These are phyloP conservation scores for Cryptotermes secundus DNA, from an alignment of 1,140 invertebrate genomes.

Conservation along the genomic window DNA sequence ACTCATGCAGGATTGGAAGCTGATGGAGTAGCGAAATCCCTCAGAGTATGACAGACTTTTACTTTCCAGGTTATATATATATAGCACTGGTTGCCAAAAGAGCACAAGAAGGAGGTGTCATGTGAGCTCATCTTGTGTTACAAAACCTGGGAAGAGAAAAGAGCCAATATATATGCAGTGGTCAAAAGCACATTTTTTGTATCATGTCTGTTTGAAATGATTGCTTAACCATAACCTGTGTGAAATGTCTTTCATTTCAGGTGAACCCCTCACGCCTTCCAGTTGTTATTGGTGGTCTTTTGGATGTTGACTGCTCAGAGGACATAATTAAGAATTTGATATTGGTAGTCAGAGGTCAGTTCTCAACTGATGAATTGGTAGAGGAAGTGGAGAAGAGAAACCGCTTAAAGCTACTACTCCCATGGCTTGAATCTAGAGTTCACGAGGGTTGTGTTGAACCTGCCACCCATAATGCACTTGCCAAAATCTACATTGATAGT, in stretches of 20 bases:
- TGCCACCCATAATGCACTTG: constrained; percentile 98
- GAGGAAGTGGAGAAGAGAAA: constrained; percentile 98
- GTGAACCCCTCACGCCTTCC: constrained; percentile 97
- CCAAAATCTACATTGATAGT: constrained; percentile 99
- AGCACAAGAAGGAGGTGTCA: no score
- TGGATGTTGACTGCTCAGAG: constrained; percentile 98
- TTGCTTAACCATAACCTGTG: constrained; percentile 23
- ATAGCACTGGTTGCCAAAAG: no score
- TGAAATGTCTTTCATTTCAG: constrained; percentile 47
- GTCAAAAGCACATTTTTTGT: no score
- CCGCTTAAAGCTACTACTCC: constrained; percentile 89
- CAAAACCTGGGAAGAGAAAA: no score
- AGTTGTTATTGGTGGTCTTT: constrained; percentile 93
- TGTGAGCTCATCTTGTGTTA: no score
- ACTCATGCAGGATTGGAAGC: no score
- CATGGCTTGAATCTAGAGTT: constrained; percentile 95
- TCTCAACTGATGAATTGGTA: constrained; percentile 98
- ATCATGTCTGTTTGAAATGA: neutral
- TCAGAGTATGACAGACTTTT: no score
- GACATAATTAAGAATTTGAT: constrained; percentile 99
- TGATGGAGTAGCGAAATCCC: no score
- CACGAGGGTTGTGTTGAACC: constrained; percentile 96
- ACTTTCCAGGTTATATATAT: no score
- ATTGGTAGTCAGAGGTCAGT: constrained; percentile 94
- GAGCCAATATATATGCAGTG: no score